phyloP scores from a whole-genome alignment of 2,797 vertebrate genomes.

The Cheirogaleus major region DNA sequence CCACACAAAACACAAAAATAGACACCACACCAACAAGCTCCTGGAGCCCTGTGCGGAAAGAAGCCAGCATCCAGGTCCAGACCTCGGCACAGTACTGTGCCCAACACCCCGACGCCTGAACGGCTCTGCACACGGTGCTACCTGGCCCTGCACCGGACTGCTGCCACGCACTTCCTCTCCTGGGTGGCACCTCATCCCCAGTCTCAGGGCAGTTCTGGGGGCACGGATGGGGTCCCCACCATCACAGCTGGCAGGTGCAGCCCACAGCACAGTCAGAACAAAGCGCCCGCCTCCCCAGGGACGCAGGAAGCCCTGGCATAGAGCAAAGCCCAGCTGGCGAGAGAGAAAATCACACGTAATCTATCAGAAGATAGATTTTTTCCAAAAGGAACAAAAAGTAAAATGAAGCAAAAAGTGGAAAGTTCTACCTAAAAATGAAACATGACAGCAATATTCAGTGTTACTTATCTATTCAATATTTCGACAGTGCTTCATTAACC shows the following conservation, averaged over 20 bases:
- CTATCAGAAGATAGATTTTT: not conserved
- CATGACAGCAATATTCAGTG: not conserved
- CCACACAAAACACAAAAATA: not conserved
- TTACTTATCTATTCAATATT: not conserved
- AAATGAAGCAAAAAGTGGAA: not conserved
- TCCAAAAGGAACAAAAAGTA: not conserved
- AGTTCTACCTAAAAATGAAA: conserved; percentile 17
- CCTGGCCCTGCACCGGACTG: rapidly evolving
- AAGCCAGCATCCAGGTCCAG: not conserved
- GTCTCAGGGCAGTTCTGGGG: not conserved
- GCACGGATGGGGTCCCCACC: not conserved
- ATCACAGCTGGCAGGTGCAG: not conserved
- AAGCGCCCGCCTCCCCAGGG: not conserved
- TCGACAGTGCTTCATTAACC: not conserved
- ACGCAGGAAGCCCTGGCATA: not conserved
- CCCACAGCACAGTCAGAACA: not conserved
- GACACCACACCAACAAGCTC: not conserved
- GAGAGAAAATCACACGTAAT: not conserved
- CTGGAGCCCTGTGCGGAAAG: not conserved
- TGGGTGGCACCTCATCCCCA: not conserved
- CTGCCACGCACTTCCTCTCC: not conserved
- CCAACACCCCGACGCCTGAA: no score
- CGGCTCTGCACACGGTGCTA: no score
- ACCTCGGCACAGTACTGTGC: not conserved
- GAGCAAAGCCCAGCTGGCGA: not conserved